Base-by-base conservation (phyloP, 2,113 vertebrate genomes). In the Odontophorus gujanensis region DNA sequence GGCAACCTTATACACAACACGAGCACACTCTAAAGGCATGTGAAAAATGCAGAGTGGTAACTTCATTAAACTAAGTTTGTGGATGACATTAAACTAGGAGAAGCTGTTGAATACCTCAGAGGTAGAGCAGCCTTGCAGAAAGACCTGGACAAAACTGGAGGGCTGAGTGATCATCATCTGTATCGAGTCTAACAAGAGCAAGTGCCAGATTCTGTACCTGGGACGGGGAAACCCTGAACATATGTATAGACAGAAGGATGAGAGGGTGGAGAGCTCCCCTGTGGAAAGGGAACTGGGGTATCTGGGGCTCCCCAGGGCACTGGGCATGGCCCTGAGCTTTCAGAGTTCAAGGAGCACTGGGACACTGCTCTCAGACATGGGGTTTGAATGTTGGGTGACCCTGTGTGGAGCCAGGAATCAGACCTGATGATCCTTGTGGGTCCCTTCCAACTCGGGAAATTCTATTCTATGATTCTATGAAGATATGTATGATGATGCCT, bases 41-140 rank as follows among this genome's bases (percentile, higher is more conserved):
- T 50, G 28, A 94, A 81, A 90, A 87, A 76, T 18, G 47, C 42
- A 65, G 61, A 71, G 53, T 85, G 76, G 85, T 95, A 94, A 90
- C 81, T 40, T n/a, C 76, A 85, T 86, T 83, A 90, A 90, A 89
- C 30, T 19, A 11, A 55, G 53, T 55, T 57, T 32, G 53, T 32
- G 30, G 17, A 32, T 18, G 55, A 57, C 55, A 57, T 30, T 57
- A 57, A 57, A 57, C 32, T 57, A 57, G 55, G 30, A 57, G 55
- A 57, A 57, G 28, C 55, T 57, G 30, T 57, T 57, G 30, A 57
- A 16, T 57, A 30, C 30, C 55, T 57, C 30, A 25, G 30, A 28
- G 55, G 55, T 32, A 57, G 55, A 57, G 17, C 28, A 19, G 30
- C 18, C 55, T 57, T 57, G 55, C 55, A 57, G 55, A 20, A 15